These are phyloP conservation scores for Agrypnia vestita DNA, from an alignment of 1,140 invertebrate species.

Conservation along the genomic window DNA sequence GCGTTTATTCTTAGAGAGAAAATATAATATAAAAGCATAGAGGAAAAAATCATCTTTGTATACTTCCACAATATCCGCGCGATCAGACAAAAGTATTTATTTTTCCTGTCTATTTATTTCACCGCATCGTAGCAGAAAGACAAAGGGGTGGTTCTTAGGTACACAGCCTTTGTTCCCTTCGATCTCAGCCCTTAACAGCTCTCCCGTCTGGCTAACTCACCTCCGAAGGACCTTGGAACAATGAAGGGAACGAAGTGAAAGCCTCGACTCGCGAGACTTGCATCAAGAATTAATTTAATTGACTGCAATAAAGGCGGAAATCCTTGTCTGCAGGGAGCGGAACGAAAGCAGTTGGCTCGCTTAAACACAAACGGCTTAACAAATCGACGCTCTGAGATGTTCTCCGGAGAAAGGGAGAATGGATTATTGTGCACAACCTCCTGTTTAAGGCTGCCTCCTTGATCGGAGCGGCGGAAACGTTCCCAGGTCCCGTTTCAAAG, in stretches of 20 bases:
- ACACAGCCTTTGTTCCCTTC: neutral
- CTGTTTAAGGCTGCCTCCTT: slow-evolving; percentile 3
- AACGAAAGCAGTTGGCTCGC: neutral
- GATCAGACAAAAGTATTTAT: neutral
- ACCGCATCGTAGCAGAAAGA: neutral
- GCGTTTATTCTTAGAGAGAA: neutral
- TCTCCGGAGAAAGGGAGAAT: neutral
- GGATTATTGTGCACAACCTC: slow-evolving; percentile 9
- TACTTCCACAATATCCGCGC: neutral
- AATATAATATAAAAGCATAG: slow-evolving; percentile 3
- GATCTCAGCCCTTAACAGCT: neutral
- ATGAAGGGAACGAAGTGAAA: slow-evolving; percentile 1
- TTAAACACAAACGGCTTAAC: slow-evolving; percentile 13
- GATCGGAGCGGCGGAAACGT: slow-evolving; percentile 13
- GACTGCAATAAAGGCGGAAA: slow-evolving; percentile 23
- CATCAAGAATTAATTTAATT: slow-evolving; percentile 38
- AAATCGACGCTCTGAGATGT: slow-evolving; percentile 26
- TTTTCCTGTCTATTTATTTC: slow-evolving; percentile 1
- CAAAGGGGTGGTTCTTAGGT: neutral
- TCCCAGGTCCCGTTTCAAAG: neutral
- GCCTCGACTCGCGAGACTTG: neutral
- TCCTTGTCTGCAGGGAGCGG: neutral
- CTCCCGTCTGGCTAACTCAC: neutral
- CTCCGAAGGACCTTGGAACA: neutral
- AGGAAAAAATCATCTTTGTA: neutral